These are phyloP conservation scores for Indicator indicator DNA, from an alignment of 2,113 vertebrate genomes.

Conservation along the genomic window DNA sequence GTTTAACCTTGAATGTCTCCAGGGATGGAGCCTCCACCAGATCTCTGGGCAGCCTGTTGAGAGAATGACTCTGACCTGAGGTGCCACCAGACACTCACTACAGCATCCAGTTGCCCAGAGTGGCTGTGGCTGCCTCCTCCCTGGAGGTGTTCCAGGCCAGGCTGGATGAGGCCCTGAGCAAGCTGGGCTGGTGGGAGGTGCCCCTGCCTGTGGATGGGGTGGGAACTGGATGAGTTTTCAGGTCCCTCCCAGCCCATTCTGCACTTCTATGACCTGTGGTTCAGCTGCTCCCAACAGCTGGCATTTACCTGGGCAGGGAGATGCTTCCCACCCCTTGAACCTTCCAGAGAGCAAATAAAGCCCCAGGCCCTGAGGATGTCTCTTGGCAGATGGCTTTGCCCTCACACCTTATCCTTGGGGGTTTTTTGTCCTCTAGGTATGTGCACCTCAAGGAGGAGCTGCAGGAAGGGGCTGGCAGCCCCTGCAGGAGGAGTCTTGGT, in stretches of 20 bases:
- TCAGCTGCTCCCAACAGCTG: neutral
- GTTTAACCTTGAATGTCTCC: no score
- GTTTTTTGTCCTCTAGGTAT: neutral
- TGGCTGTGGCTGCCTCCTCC: no score
- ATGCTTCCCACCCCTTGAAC: neutral
- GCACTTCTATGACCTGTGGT: no score
- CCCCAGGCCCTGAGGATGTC: neutral
- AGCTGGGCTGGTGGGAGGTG: no score
- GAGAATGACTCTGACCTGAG: no score
- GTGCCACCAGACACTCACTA: neutral
- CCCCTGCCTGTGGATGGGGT: no score
- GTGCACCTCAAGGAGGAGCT: fast-evolving
- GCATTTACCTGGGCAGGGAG: neutral
- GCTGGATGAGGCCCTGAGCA: no score
- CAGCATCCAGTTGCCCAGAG: neutral
- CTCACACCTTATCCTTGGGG: neutral
- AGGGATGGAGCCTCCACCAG: no score
- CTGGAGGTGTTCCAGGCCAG: no score
- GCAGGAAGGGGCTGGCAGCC: neutral
- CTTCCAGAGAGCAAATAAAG: neutral
- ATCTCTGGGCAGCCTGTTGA: no score
- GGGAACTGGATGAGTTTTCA: no score
- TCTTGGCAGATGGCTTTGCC: neutral
- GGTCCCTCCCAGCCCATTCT: no score
- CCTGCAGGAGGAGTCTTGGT: neutral